Evolutionary conservation across 2,797 vertebrate genomes (phyloP).

Genomic region (Malacoctenus gilli): DNA sequence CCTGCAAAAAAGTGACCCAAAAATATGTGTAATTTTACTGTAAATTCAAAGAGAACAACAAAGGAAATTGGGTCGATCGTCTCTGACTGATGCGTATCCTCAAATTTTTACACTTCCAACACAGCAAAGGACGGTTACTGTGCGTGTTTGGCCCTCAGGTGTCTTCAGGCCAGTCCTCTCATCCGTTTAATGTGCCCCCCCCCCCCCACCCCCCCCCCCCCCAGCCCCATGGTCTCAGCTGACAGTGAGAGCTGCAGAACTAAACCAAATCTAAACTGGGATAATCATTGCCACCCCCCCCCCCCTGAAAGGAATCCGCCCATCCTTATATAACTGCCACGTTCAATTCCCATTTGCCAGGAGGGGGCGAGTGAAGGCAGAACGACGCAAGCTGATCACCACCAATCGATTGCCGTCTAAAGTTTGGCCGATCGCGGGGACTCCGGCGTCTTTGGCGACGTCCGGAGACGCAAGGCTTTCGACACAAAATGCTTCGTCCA

Average conservation of each 20-base stretch:
- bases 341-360: conserved; percentile 62
- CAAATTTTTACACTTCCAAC: background rate
- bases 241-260: conserved; percentile 35
- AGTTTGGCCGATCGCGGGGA: conserved; percentile 44
- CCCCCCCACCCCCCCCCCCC: conserved; percentile 21
- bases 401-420: conserved; percentile 51
- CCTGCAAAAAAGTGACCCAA: too few relatives aligned
- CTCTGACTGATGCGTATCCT: too few relatives aligned
- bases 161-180: conserved; percentile 21
- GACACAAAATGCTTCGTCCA: conserved; percentile 10
- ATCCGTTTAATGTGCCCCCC: conserved; percentile 24
- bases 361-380: conserved; percentile 47
- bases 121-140: background rate
- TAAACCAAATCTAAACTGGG: conserved; percentile 55
- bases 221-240: conserved; percentile 19
- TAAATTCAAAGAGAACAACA: too few relatives aligned
- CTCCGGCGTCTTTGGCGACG: conserved; percentile 13
- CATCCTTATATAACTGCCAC: conserved; percentile 64
- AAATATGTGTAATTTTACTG: background rate
- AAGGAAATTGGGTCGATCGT: too few relatives aligned
- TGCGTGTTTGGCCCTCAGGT: conserved; percentile 22
- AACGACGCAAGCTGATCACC: conserved; percentile 56
- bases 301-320: conserved; percentile 49
- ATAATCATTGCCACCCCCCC: conserved; percentile 61
- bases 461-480: background rate